These are phyloP conservation scores for Lerema accius DNA, from an alignment of 1,140 invertebrate species.

Conservation along the genomic window DNA sequence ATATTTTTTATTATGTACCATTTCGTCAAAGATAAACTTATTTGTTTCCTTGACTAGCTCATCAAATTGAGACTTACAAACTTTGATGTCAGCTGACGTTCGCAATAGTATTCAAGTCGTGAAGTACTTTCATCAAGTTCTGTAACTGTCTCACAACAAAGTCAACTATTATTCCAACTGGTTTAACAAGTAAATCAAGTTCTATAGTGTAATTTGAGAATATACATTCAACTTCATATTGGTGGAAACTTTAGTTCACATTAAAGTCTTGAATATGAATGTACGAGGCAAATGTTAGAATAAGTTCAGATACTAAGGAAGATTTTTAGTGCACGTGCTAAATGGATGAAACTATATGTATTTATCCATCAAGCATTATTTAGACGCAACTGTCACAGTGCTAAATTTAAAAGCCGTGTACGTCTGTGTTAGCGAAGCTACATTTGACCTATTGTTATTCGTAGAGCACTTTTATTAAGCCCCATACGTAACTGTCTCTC, in stretches of 20 bases:
- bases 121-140: background rate
- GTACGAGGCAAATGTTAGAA: too few species aligned
- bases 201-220: background rate
- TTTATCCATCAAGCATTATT: background rate
- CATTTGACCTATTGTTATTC: slow-evolving; percentile 30
- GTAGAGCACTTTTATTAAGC: slow-evolving; percentile 31
- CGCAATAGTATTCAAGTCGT: background rate
- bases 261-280: too few species aligned
- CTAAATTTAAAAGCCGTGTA: slow-evolving; percentile 18
- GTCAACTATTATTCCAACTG: background rate
- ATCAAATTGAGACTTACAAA: background rate
- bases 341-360: too few species aligned
- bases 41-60: background rate
- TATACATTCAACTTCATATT: background rate
- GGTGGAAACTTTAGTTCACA: too few species aligned
- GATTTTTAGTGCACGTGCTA: too few species aligned
- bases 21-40: background rate
- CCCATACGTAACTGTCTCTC: slow-evolving; percentile 33
- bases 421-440: slow-evolving; percentile 2
- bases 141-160: background rate
- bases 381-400: background rate
- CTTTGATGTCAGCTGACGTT: background rate
- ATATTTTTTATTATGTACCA: too few species aligned
- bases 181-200: background rate
- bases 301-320: too few species aligned